These are phyloP conservation scores for Tribolium freemani DNA, from an alignment of 2,888 invertebrate genomes.

Conservation along the genomic window DNA sequence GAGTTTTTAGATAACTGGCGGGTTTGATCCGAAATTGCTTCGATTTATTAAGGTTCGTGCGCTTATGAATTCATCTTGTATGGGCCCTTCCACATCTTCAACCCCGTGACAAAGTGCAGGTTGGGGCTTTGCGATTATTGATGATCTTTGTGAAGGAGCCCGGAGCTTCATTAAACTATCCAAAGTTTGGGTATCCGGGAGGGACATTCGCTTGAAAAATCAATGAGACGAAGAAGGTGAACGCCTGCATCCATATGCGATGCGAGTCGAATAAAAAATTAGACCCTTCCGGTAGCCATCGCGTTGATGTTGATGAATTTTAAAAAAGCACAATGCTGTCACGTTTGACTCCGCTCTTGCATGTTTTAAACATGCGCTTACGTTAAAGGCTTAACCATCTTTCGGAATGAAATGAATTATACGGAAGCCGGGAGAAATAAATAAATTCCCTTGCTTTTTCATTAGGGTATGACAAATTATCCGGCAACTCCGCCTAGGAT, in stretches of 20 bases:
- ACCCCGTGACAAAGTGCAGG: constrained; percentile 43
- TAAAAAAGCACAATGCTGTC: constrained; percentile 46
- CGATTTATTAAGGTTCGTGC: constrained; percentile 42
- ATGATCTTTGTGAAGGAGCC: constrained; percentile 42
- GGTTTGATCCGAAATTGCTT: constrained; percentile 37
- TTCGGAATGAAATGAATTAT: constrained; percentile 8
- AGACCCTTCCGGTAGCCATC: constrained; percentile 52
- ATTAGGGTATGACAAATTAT: constrained; percentile 35
- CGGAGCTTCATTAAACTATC: constrained; percentile 51
- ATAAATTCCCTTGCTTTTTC: constrained; percentile 12
- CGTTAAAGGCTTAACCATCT: constrained; percentile 17
- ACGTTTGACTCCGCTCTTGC: constrained; percentile 35
- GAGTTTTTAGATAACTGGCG: constrained; percentile 47
- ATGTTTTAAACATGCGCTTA: constrained; percentile 44
- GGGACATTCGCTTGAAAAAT: constrained; percentile 43
- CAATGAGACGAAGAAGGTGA: constrained; percentile 42
- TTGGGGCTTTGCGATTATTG: constrained; percentile 42
- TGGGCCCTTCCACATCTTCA: constrained; percentile 20
- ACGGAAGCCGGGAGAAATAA: neutral
- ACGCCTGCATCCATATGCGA: constrained; percentile 52
- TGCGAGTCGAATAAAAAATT: constrained; percentile 54
- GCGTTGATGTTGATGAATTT: constrained; percentile 52
- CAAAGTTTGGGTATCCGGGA: constrained; percentile 41
- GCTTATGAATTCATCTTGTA: constrained; percentile 46
- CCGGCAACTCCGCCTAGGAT: constrained; percentile 32